Percentiles rank a stretch among this genome's conserved stretches.
phyloP scores from a whole-genome alignment of 2,113 vertebrate genomes.

The Alectura lathami region DNA sequence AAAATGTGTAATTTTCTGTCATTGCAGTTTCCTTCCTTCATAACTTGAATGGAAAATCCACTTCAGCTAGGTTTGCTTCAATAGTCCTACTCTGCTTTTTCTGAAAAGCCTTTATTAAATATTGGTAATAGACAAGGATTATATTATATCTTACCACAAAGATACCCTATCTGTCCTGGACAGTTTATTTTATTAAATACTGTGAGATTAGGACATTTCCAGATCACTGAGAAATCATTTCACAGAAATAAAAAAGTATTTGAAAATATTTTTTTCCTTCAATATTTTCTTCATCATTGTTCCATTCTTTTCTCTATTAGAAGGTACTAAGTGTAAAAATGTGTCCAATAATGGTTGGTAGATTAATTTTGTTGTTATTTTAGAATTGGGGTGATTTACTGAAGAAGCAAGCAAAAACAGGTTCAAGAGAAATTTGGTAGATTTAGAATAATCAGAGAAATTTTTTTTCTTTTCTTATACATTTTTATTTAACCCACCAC shows the following conservation, averaged over 20 bases:
- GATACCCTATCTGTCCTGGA: neutral
- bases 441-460: neutral
- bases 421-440: neutral
- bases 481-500: rapidly evolving
- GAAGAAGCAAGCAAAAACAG: neutral
- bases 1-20: neutral
- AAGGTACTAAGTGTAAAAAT: neutral
- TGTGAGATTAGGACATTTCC: neutral
- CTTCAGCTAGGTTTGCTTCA: neutral
- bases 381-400: neutral
- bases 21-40: neutral
- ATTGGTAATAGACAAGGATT: neutral
- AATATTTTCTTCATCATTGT: neutral
- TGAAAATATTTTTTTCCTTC: neutral
- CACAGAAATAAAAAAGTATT: neutral
- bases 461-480: neutral
- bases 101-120: neutral
- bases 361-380: neutral
- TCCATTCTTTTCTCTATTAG: neutral
- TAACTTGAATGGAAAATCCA: neutral
- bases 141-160: neutral
- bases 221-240: neutral
- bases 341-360: neutral
- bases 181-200: neutral
- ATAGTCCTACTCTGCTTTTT: neutral